A percentile compares a stretch with the other conserved stretches of the same genome.
Conservation (phyloP, 1,140 invertebrate genomes). For the Drosophila lini region DNA sequence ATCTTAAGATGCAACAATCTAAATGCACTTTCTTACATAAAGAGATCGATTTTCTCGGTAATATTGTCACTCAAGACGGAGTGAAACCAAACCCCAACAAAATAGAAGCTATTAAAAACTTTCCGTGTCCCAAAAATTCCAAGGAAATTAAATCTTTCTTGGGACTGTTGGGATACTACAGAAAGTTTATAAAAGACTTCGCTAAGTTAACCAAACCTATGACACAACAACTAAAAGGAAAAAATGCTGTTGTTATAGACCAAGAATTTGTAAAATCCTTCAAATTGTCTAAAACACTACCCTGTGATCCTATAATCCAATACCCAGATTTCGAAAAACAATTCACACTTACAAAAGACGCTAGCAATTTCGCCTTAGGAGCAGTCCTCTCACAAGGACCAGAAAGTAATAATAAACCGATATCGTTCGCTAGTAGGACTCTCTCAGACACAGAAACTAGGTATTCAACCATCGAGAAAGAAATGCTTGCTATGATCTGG, state of each 20-base stretch:
- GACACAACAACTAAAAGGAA: constrained; percentile 5
- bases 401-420: too few relatives aligned
- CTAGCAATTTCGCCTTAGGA: not conserved
- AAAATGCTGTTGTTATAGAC: not conserved
- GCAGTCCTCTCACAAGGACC: too few relatives aligned
- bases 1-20: not conserved
- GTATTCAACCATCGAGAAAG: too few relatives aligned
- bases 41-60: not conserved
- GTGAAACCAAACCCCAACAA: too few relatives aligned
- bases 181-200: not conserved
- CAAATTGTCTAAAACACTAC: constrained; percentile 1
- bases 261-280: constrained; percentile 1
- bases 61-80: too few relatives aligned
- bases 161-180: not conserved
- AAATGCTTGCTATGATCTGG: too few relatives aligned
- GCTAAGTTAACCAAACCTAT: not conserved
- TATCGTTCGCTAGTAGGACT: too few relatives aligned
- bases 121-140: too few relatives aligned
- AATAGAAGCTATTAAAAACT: too few relatives aligned
- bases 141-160: not conserved
- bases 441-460: too few relatives aligned
- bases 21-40: not conserved
- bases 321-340: constrained; percentile 3
- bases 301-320: not conserved
- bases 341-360: constrained; percentile 1